Conservation (phyloP, 2,113 vertebrate genomes). For the Leptobrachium ailaonicum region DNA sequence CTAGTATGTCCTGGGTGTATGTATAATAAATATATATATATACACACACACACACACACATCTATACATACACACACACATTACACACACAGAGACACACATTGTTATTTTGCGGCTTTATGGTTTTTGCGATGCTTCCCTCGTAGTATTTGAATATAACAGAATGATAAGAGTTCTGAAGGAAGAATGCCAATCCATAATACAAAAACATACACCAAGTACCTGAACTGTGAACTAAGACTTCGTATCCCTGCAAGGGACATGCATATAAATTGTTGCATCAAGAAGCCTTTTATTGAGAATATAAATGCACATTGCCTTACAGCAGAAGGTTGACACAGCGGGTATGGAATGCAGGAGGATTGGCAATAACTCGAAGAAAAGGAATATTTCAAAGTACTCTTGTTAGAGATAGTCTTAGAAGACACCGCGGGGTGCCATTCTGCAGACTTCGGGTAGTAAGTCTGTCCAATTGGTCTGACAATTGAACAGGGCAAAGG, state of each 20-base stretch:
- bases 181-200: too few species aligned
- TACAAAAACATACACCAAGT: not conserved
- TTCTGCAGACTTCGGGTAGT: slow-evolving; percentile 30
- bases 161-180: not conserved
- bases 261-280: slow-evolving; percentile 24
- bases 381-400: slow-evolving; percentile 33
- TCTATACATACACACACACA: too few species aligned
- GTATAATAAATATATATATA: too few species aligned
- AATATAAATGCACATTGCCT: slow-evolving; percentile 28
- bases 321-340: slow-evolving; percentile 30
- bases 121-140: too few species aligned
- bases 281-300: not conserved
- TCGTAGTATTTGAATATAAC: not conserved
- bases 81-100: too few species aligned
- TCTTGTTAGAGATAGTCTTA: slow-evolving; percentile 17
- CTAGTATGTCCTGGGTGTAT: too few species aligned
- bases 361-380: slow-evolving; percentile 29
- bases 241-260: not conserved
- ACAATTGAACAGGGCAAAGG: slow-evolving; percentile 29
- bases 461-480: slow-evolving; percentile 33
- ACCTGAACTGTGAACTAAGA: not conserved
- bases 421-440: slow-evolving; percentile 25
- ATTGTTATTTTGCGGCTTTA: too few species aligned
- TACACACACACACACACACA: too few species aligned
- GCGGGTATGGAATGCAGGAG: slow-evolving; percentile 22